Percentiles rank a stretch among this genome's conserved stretches.
phyloP scores from a whole-genome alignment of 1,140 invertebrate genomes.

The Homalodisca vitripennis region DNA sequence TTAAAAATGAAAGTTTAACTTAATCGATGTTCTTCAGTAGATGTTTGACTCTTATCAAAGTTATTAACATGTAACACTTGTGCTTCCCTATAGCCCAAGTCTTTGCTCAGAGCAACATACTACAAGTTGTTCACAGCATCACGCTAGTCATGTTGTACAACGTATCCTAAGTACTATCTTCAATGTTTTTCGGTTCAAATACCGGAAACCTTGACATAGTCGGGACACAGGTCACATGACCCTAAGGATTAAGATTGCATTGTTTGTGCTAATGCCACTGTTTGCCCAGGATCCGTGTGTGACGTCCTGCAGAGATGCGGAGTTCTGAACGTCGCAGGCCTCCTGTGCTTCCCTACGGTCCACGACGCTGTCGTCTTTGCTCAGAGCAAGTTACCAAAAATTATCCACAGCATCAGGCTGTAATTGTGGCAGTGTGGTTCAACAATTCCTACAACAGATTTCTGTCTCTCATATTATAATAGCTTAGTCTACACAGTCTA shows the following conservation, averaged over 20 bases:
- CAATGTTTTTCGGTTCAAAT: neutral
- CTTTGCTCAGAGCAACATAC: no score
- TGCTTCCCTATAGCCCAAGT: no score
- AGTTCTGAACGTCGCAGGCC: slow-evolving; percentile 48
- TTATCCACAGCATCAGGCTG: slow-evolving; percentile 7
- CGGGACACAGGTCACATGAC: neutral
- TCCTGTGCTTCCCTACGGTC: slow-evolving; percentile 56
- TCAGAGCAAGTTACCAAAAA: slow-evolving; percentile 20
- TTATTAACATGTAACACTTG: no score
- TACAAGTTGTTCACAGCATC: neutral
- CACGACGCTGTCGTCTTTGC: slow-evolving; percentile 56
- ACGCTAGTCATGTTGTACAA: neutral
- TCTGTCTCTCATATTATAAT: no score
- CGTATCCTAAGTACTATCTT: neutral
- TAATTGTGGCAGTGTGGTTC: neutral
- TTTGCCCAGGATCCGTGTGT: slow-evolving; percentile 50
- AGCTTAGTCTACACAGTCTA: no score
- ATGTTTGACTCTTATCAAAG: no score
- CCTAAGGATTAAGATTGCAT: neutral
- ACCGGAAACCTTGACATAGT: neutral
- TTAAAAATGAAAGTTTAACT: no score
- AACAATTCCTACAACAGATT: no score
- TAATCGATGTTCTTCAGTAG: no score
- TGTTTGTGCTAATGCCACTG: neutral
- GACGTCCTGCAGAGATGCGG: slow-evolving; percentile 56